phyloP scores from a whole-genome alignment of 2,888 invertebrate species.

The Troides aeacus region DNA sequence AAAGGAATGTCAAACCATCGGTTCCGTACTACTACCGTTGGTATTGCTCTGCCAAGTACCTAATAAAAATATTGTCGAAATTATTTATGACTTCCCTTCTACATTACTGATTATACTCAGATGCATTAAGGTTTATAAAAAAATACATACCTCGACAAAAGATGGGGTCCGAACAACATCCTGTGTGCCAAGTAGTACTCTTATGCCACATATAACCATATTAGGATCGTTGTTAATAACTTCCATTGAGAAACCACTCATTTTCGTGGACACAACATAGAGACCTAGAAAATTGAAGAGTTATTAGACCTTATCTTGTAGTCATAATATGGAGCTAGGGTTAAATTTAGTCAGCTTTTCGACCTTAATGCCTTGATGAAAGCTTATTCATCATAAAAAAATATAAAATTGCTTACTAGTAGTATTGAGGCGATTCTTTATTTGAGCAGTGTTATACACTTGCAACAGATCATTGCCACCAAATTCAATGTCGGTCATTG shows the following conservation, averaged over 20 bases:
- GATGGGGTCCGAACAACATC: slow-evolving; percentile 88
- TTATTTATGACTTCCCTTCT: neutral
- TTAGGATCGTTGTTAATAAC: slow-evolving; percentile 92
- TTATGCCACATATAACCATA: slow-evolving; percentile 93
- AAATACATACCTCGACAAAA: slow-evolving; percentile 81
- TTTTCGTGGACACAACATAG: slow-evolving; percentile 95
- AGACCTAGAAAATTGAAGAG: slow-evolving; percentile 79
- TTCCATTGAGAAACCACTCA: slow-evolving; percentile 93
- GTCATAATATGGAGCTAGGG: too few relatives aligned
- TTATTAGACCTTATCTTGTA: neutral
- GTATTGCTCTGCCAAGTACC: slow-evolving; percentile 87
- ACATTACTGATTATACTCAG: neutral
- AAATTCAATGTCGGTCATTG: slow-evolving; percentile 95
- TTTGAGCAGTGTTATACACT: slow-evolving; percentile 95
- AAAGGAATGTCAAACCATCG: slow-evolving; percentile 98
- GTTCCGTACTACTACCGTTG: slow-evolving; percentile 85
- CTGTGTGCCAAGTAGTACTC: slow-evolving; percentile 92
- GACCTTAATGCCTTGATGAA: too few relatives aligned
- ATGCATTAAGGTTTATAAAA: neutral
- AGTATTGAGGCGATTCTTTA: slow-evolving; percentile 94
- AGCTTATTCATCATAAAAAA: too few relatives aligned
- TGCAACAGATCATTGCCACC: slow-evolving; percentile 97
- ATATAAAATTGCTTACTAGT: slow-evolving; percentile 50
- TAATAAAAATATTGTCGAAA: slow-evolving; percentile 38
- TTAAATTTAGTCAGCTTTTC: too few relatives aligned